Evolutionary conservation across 2,888 invertebrate species (phyloP), one percentile per base, ranked within the genome.

Genomic region (Drosophila mayaguana): DNA sequence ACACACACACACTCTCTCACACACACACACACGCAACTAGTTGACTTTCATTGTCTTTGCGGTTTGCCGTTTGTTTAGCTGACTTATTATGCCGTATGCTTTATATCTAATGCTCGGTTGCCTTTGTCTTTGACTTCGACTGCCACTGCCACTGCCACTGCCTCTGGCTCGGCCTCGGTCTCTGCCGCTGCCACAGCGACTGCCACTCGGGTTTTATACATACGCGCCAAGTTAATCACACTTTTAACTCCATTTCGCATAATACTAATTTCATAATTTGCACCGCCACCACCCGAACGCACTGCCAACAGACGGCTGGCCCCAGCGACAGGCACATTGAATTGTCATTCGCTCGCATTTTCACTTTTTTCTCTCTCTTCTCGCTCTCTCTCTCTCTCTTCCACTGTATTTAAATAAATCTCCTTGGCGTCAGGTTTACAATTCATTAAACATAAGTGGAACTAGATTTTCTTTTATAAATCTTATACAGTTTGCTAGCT

Each of bases 201-300:
- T 34, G 14, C 6, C 18, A 42, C 18, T 70, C 43, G 34, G 48
- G 11, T 59, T 79, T 76, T 80, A 69, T 80, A 69, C 74, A 81
- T 78, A 81, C 74, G 88, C 75, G 64, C 63, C 64, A 67, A 88
- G 86, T 81, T 85, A 85, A 88, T 85, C 81, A 85, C 78, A 86
- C 84, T 90, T 89, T 85, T 89, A 85, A 88, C 89, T 83, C 82
- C 90, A 83, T 80, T 88, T 90, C 90, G 74, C 83, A 85, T 90
- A 84, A 88, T 89, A 84, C 89, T 88, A 88, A 88, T 84, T 84
- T 84, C 86, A 84, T 89, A 84, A 89, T 84, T 88, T 77, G 72
- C 85, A 65, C 63, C 61, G 45, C 55, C 57, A 42, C 70, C 78
- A 67, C 61, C 88, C 83, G 36, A 73, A 86, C 77, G 74, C 75